phyloP scores from a whole-genome alignment of 53 echinoderm and acorn worm species.

The Antedon mediterranea region DNA sequence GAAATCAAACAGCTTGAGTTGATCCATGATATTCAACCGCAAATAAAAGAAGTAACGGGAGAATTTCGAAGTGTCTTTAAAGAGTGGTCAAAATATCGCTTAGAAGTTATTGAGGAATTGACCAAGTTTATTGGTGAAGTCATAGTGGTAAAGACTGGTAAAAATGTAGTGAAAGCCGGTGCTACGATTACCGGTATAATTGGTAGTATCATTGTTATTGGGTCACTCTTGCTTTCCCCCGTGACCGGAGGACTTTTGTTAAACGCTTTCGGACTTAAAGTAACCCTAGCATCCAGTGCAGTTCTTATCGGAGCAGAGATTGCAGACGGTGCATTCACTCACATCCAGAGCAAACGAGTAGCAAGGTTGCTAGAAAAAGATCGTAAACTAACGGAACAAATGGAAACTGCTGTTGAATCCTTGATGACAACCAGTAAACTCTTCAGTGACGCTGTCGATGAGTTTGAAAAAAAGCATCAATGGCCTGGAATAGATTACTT shows the following conservation, averaged over 20 bases:
- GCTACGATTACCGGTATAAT: too few species aligned
- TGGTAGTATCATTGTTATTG: not conserved
- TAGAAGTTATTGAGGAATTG: too few species aligned
- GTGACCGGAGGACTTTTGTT: not conserved
- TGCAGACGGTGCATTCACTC: not conserved
- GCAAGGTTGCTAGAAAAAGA: not conserved
- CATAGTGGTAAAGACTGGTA: too few species aligned
- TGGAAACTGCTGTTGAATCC: not conserved
- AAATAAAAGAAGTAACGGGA: too few species aligned
- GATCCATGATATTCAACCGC: too few species aligned
- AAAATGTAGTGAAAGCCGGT: too few species aligned
- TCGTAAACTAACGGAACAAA: not conserved
- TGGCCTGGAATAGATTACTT: not conserved
- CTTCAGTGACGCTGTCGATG: not conserved
- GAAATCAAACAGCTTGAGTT: not conserved
- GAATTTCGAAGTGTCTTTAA: too few species aligned
- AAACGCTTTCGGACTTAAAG: not conserved
- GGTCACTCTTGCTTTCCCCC: not conserved
- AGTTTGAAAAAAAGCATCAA: not conserved
- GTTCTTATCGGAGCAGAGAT: not conserved
- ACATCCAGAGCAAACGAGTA: not conserved
- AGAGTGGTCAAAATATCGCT: too few species aligned
- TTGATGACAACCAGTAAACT: not conserved
- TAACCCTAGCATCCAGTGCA: not conserved
- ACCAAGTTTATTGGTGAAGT: too few species aligned